Conservation (phyloP, 2,888 invertebrate genomes). For the Pemphredon lugubris region DNA sequence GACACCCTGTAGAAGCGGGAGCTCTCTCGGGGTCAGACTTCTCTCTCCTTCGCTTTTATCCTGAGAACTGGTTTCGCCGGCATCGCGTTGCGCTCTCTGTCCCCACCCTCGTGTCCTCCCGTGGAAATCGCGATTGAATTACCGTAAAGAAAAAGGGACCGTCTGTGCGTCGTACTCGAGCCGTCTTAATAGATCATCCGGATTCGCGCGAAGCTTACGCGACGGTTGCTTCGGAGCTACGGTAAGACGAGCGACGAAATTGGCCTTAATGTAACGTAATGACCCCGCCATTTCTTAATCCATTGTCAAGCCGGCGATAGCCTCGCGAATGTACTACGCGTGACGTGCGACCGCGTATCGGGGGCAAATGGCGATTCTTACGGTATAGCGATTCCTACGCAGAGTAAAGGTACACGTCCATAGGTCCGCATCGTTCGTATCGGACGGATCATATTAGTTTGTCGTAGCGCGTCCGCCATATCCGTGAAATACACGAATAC, state of each 20-base stretch:
- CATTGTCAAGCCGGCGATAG: no score
- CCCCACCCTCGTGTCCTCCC: constrained; percentile 37
- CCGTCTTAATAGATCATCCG: constrained; percentile 50
- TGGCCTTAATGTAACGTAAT: constrained; percentile 53
- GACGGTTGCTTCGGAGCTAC: not conserved
- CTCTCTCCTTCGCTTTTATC: constrained; percentile 54
- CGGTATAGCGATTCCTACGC: no score
- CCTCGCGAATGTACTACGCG: no score
- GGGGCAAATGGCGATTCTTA: no score
- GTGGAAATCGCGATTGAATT: constrained; percentile 60
- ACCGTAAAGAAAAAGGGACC: constrained; percentile 38
- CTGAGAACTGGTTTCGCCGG: constrained; percentile 65
- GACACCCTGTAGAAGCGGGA: constrained; percentile 56
- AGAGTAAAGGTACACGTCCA: no score
- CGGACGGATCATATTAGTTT: no score
- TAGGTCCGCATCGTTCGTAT: no score
- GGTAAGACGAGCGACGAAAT: constrained; percentile 32
- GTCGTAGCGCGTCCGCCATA: no score
- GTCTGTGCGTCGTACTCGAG: constrained; percentile 16
- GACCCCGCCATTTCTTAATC: constrained; percentile 31
- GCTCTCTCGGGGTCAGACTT: constrained; percentile 54
- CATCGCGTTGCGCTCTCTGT: constrained; percentile 56
- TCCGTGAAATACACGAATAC: no score
- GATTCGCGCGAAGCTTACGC: constrained; percentile 24
- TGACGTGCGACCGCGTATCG: no score